Base-by-base conservation (phyloP, 2,888 invertebrate species). In the Brenthis hecate region DNA sequence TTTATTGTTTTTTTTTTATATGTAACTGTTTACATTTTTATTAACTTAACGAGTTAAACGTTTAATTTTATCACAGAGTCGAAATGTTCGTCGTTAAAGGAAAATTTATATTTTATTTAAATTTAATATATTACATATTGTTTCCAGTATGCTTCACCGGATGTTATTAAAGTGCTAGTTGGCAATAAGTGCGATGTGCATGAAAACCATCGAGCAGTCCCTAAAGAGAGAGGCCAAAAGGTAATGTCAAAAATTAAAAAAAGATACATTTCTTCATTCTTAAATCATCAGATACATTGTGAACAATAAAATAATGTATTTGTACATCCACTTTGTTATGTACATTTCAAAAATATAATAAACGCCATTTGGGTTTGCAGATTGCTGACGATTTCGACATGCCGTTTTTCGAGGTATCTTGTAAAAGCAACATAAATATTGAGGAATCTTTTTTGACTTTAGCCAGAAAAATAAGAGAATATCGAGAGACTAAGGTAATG, bases 401-500 rank as follows among this genome's bases (percentile, higher is more conserved):
- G 95, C 97, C 97, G 48, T 97, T 97, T 85, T 97, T 96, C 83
- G 97, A 97, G 89, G 97, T 97, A 14, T 97, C 97, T 13, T 97
- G 97, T 88, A 97, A 97, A 88, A 96, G 95, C 77, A 96, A 97
- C 83, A 95, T 97, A 71, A 97, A 97, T 79, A 97, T 97, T 80
- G 97, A 97, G 84, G 96, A 96, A 82, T 95, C 96, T 63, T 97
- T 97, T 85, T 87, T 97, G 74, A 95, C 96, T 58, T 88, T 97
- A 82, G 97, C 97, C 73, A 94, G 97, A 84, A 95, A 95, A 93
- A 97, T 97, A 88, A 94, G 97, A 70, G 97, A 97, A 88, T 96
- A 96, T 86, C 93, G 96, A 78, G 96, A 96, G 79, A 94, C 95
- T 76, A 94, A 96, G 89, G 96, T 96, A 89, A 28, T 47, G 8